These are phyloP conservation scores for Elephantulus edwardii DNA, from an alignment of 2,113 vertebrate species.

Conservation along the genomic window DNA sequence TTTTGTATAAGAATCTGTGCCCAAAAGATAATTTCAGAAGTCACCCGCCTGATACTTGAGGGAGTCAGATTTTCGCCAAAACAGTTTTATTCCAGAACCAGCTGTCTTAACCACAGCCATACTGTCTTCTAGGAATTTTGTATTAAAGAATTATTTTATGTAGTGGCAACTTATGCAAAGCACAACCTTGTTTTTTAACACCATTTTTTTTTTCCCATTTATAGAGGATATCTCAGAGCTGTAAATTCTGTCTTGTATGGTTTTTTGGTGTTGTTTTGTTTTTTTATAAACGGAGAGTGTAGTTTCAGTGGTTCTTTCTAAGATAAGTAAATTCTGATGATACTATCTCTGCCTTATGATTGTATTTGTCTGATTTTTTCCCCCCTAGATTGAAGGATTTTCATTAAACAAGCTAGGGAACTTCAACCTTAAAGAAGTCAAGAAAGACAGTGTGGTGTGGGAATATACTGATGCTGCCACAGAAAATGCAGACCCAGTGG, in stretches of 20 bases:
- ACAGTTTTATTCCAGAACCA: neutral
- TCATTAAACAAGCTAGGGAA: constrained; percentile 86
- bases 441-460: constrained; percentile 87
- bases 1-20: neutral
- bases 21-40: neutral
- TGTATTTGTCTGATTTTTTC: constrained; percentile 55
- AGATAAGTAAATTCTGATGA: neutral
- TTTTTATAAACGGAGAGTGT: too few relatives aligned
- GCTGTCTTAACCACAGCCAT: neutral
- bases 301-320: constrained; percentile 12
- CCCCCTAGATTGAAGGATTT: constrained; percentile 88
- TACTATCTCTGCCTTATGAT: neutral
- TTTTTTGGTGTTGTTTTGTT: too few relatives aligned
- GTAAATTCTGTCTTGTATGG: constrained; percentile 5
- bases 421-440: constrained; percentile 86
- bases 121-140: neutral
- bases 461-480: constrained; percentile 74
- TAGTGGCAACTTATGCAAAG: constrained; percentile 20
- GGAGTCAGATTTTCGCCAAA: neutral
- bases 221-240: neutral
- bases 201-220: neutral
- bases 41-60: neutral
- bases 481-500: constrained; percentile 75
- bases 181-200: constrained; percentile 37
- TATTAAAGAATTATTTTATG: neutral